Base-by-base conservation (phyloP, 2,888 invertebrate species). In the Tetranychus piercei region DNA sequence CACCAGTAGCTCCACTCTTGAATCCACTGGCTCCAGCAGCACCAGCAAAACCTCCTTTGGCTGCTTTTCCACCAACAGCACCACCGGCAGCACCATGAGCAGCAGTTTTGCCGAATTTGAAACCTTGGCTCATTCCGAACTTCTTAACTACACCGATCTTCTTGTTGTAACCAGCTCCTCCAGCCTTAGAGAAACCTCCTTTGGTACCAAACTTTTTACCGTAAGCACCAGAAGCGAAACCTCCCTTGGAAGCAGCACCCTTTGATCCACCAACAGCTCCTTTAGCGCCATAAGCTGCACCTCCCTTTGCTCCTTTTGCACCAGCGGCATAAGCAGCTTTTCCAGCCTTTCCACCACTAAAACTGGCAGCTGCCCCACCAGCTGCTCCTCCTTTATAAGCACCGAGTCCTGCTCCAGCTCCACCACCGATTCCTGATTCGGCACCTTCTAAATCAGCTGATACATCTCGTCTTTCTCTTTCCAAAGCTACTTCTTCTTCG, bases 71-170 rank as follows among this genome's bases (percentile, higher is more conserved):
- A 18, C 76, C 74, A 34, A 71, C 74, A 34, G 71, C 72, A 9
- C 74, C 74, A 64, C 74, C 74, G 0, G 71, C 71, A 44, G 74
- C 74, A 55, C 71, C 71, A 64, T 74, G 55, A 15, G 64, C 74
- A 64, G 70, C 74, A 18, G 71, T n/a, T 71, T 74, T 74, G 20
- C 74, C 74, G 71, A 71, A 74, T 71, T 74, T 74, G 72, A 74
- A 74, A 15, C 74, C 74, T 34, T 74, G 74, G 44, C 64, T 71
- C 71, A 72, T 6, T 34, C 74, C 74, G 20, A 74, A 74, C 6
- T 45, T 74, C 18, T 71, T 72, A 20, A 74, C 65, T 3, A 66
- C 34, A 65, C 74, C 74, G 44, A 74, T 55, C 34, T 71, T 72
- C 20, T 74, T 74, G n/a, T 74, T 74, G 44, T 64, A 74, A 11